Evolutionary conservation across 2,113 vertebrate genomes (phyloP).

Genomic region (Gymnarchus niloticus): DNA sequence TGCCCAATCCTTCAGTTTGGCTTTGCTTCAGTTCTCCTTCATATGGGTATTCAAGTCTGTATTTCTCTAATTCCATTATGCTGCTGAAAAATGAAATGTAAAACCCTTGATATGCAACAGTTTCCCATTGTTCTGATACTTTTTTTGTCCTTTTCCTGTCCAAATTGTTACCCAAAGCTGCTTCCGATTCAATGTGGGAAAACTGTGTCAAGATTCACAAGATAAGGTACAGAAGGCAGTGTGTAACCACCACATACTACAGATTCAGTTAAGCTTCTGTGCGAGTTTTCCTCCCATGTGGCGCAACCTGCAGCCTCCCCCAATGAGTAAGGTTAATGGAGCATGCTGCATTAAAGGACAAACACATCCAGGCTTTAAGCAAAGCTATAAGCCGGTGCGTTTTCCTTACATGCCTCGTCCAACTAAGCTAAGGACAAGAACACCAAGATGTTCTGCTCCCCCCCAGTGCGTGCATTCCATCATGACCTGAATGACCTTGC

Average conservation of each 20-base stretch:
- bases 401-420: slow-evolving; percentile 61
- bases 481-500: slow-evolving; percentile 47
- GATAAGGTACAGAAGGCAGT: slow-evolving; percentile 59
- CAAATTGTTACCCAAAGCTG: slow-evolving; percentile 72
- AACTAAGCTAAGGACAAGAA: slow-evolving; percentile 57
- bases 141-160: slow-evolving; percentile 64
- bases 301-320: slow-evolving; percentile 50
- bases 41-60: slow-evolving; percentile 64
- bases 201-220: slow-evolving; percentile 56
- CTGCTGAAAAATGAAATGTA: slow-evolving; percentile 67
- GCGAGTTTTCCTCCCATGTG: slow-evolving; percentile 52
- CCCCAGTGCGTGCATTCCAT: slow-evolving; percentile 30
- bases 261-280: slow-evolving; percentile 53
- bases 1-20: slow-evolving; percentile 47
- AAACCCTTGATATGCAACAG: slow-evolving; percentile 63
- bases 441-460: slow-evolving; percentile 48
- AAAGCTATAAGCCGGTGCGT: slow-evolving; percentile 60
- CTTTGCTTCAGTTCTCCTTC: slow-evolving; percentile 60
- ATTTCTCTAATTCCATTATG: slow-evolving; percentile 69
- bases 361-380: slow-evolving; percentile 55
- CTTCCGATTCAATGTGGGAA: slow-evolving; percentile 59
- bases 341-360: slow-evolving; percentile 58
- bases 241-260: slow-evolving; percentile 45
- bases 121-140: slow-evolving; percentile 68
- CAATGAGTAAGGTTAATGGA: slow-evolving; percentile 62